Percentiles rank a stretch among this genome's conserved stretches.
These are phyloP conservation scores for Brotula barbata DNA, from an alignment of 2,797 vertebrate genomes.

Conservation along the genomic window DNA sequence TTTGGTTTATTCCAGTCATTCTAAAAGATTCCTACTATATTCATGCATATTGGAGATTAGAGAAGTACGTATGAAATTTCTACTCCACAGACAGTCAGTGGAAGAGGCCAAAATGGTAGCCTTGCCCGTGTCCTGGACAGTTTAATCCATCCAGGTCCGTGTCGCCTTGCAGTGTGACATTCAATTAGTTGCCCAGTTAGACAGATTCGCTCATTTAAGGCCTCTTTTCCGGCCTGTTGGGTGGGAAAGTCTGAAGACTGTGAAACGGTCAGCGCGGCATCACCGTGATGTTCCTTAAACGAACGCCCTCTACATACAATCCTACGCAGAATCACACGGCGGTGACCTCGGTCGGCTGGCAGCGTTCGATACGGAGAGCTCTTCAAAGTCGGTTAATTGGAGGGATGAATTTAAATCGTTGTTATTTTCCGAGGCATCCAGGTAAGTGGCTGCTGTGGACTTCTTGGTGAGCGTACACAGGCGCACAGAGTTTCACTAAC, in stretches of 20 bases:
- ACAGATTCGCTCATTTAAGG: slow-evolving; percentile 76
- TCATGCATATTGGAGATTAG: too few species aligned
- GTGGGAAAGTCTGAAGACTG: too few species aligned
- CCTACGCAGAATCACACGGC: not conserved
- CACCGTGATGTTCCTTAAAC: slow-evolving; percentile 14
- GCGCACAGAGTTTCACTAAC: slow-evolving; percentile 37
- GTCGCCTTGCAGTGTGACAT: slow-evolving; percentile 79
- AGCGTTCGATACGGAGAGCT: slow-evolving; percentile 1
- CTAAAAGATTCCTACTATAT: too few species aligned
- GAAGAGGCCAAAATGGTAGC: too few species aligned
- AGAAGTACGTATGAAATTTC: slow-evolving; percentile 4
- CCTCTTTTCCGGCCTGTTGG: slow-evolving; percentile 59
- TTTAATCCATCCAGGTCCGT: slow-evolving; percentile 80
- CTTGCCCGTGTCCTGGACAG: slow-evolving; percentile 69
- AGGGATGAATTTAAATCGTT: slow-evolving; percentile 6
- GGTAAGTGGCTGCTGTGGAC: slow-evolving; percentile 30
- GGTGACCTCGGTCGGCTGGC: slow-evolving; percentile 11
- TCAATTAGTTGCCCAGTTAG: slow-evolving; percentile 89
- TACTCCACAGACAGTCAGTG: not conserved
- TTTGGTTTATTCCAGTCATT: too few species aligned
- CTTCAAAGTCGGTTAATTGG: slow-evolving; percentile 18
- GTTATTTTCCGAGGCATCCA: slow-evolving; percentile 16
- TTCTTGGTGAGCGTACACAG: slow-evolving; percentile 29
- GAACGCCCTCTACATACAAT: slow-evolving; percentile 1
- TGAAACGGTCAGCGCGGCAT: slow-evolving; percentile 32